Evolutionary conservation across 2,113 vertebrate genomes (phyloP).

Genomic region (Myotis lucifugus): DNA sequence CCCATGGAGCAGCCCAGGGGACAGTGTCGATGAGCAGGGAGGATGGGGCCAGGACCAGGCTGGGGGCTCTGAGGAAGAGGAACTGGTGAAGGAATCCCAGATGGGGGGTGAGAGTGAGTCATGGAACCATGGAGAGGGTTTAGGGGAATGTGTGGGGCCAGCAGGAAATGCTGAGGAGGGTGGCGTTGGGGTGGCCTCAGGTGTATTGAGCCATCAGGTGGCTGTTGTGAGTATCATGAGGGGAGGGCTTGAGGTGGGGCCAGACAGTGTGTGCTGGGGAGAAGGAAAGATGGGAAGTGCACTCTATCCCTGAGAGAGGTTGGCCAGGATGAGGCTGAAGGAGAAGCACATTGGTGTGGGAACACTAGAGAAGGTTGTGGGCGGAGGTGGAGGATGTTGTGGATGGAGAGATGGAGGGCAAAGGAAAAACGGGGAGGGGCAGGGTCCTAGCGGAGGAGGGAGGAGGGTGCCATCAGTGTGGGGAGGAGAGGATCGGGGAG

Average conservation of each 20-base stretch:
- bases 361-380: background rate
- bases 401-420: background rate
- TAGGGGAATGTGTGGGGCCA: background rate
- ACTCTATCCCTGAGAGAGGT: background rate
- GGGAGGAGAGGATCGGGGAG: background rate
- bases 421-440: background rate
- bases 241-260: too few relatives aligned
- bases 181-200: background rate
- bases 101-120: background rate
- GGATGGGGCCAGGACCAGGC: background rate
- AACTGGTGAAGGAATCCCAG: background rate
- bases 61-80: background rate
- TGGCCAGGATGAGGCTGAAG: background rate
- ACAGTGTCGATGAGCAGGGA: background rate
- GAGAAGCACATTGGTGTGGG: background rate
- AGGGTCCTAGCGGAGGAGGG: background rate
- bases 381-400: background rate
- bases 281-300: background rate
- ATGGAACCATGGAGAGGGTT: background rate
- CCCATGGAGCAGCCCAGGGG: background rate
- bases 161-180: background rate
- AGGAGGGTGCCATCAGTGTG: background rate
- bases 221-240: background rate
- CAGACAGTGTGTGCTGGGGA: background rate
- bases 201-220: background rate